Conservation (phyloP, 2,888 invertebrate genomes). For the Pterostichus niger region DNA sequence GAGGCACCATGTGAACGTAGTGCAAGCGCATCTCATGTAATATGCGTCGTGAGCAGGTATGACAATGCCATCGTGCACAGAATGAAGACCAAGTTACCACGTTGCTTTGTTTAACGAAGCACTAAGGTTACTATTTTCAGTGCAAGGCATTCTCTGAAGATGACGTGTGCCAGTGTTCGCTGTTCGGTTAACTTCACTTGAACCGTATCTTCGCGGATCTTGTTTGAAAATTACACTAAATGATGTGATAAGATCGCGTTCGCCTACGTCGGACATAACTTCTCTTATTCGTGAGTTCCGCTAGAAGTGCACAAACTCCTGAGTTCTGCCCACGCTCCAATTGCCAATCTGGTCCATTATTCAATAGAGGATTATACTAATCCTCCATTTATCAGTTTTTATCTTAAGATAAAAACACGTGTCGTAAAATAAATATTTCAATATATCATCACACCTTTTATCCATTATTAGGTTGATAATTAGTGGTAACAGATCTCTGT, state of each 20-base stretch:
- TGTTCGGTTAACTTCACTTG: neutral
- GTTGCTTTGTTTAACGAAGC: constrained; percentile 35
- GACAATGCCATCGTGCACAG: constrained; percentile 33
- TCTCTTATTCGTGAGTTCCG: constrained; percentile 7
- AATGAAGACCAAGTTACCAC: constrained; percentile 18
- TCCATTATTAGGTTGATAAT: too few species aligned
- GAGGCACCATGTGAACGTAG: neutral
- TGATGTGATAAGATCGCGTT: constrained; percentile 9
- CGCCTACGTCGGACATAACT: constrained; percentile 1
- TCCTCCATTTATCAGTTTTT: too few species aligned
- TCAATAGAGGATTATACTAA: too few species aligned
- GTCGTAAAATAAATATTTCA: too few species aligned
- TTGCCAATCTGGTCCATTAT: too few species aligned
- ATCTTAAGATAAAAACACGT: too few species aligned
- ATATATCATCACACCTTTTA: too few species aligned
- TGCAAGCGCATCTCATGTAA: neutral
- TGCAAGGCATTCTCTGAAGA: neutral
- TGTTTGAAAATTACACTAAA: constrained; percentile 17
- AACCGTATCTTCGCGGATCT: neutral
- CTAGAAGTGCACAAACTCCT: too few species aligned
- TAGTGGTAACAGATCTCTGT: too few species aligned
- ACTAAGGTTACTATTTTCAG: constrained; percentile 28
- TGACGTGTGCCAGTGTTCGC: constrained; percentile 2
- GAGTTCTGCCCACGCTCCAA: too few species aligned
- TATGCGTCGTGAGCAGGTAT: constrained; percentile 17